Percentiles rank a stretch among this genome's conserved stretches.
These are phyloP conservation scores for Craniophora ligustri DNA, from an alignment of 2,888 invertebrate genomes.

Conservation along the genomic window DNA sequence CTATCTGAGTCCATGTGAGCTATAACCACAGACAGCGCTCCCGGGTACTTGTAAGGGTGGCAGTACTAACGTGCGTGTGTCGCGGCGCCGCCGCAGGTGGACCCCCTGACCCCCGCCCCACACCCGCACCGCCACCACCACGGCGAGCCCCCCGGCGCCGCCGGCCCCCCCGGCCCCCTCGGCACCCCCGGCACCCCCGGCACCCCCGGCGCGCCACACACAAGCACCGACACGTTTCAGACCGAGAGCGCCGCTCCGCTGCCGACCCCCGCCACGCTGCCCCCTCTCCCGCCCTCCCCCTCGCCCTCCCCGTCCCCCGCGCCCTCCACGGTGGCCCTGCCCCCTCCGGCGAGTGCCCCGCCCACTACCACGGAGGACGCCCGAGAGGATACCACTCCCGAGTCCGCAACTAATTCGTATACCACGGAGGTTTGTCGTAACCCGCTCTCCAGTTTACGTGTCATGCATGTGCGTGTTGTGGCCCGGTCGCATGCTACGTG, in stretches of 20 bases:
- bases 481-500: constrained; percentile 44
- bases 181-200: constrained; percentile 84
- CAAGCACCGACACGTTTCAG: constrained; percentile 84
- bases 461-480: constrained; percentile 62
- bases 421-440: constrained; percentile 86
- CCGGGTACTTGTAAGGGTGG: constrained; percentile 63
- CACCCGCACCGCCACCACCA: constrained; percentile 86
- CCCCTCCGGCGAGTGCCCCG: constrained; percentile 59
- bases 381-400: constrained; percentile 73
- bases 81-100: constrained; percentile 81
- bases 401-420: constrained; percentile 80
- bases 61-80: constrained; percentile 84
- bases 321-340: constrained; percentile 46
- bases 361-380: constrained; percentile 70
- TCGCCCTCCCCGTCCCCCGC: constrained; percentile 40
- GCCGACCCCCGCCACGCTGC: constrained; percentile 50
- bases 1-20: constrained; percentile 44
- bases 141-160: constrained; percentile 72
- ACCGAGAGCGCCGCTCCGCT: constrained; percentile 74
- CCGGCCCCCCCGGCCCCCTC: constrained; percentile 75
- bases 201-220: constrained; percentile 74
- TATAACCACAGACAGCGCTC: constrained; percentile 77
- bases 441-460: constrained; percentile 73
- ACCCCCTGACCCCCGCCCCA: constrained; percentile 62
- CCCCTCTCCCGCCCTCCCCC: constrained; percentile 37